These are phyloP conservation scores for Nylanderia fulva DNA, from an alignment of 1,140 invertebrate species.

Conservation along the genomic window DNA sequence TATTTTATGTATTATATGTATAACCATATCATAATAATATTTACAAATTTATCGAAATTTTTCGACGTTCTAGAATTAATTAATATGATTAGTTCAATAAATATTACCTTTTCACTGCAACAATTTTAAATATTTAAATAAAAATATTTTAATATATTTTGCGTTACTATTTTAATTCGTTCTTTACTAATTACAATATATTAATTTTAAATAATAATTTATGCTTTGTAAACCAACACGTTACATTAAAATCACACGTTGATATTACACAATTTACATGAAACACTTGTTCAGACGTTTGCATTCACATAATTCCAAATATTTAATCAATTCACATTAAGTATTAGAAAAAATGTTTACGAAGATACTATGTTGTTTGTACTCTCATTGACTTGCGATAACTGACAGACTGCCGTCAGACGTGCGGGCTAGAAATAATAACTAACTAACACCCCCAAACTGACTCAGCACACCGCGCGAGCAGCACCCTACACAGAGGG, in stretches of 20 bases:
- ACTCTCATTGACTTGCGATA: constrained; percentile 57
- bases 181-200: not conserved
- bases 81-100: not conserved
- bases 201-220: not conserved
- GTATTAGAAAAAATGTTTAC: not conserved
- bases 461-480: constrained; percentile 29
- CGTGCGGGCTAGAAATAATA: constrained; percentile 56
- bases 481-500: constrained; percentile 5
- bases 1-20: not conserved
- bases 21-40: not conserved
- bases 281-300: not conserved
- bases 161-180: not conserved
- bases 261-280: not conserved
- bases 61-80: not conserved
- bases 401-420: constrained; percentile 55
- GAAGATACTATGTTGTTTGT: constrained; percentile 25
- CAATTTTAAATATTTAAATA: constrained; percentile 3
- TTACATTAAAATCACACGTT: not conserved
- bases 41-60: not conserved
- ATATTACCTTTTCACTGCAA: not conserved
- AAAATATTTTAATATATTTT: not conserved
- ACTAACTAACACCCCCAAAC: constrained; percentile 52
- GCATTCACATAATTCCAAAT: not conserved
- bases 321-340: not conserved
- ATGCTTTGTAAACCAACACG: not conserved